Base-by-base conservation (phyloP, 2,113 vertebrate species). In the Microtus oregoni region DNA sequence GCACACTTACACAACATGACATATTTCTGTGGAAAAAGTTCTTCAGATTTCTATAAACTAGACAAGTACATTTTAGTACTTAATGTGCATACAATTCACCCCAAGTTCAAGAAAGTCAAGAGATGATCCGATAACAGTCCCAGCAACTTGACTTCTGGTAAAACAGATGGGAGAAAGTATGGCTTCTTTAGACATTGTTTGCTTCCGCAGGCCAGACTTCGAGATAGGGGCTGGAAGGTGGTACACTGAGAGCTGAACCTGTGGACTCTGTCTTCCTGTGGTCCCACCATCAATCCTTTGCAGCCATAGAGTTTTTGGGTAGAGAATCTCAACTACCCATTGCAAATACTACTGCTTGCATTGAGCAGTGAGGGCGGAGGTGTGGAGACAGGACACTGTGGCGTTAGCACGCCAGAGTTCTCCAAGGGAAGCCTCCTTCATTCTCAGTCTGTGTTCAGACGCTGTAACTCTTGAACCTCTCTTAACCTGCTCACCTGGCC, bases 11-110 rank as follows among this genome's bases (percentile, higher is more conserved):
- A 26, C 44, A 50, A 13, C 19, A 77, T 73, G 55, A 73, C 81
- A 32, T 72, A 41, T 70, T 68, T 96, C 78, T 47, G 35, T 89
- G 77, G 32, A 77, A 30, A 95, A 72, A 67, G 77, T 44, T 94
- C 58, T 86, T 38, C 5, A 72, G 55, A 41, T 88, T 78, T 61
- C 88, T 68, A 38, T 75, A 17, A 58, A 41, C 83, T 68, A 83
- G 63, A n/a, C 32, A 93, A 78, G 32, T 75, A 61, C 13, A 44
- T 72, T 58, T 78, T 90, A 65, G 50, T n/a, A 90, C 41, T 73
- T 50, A 77, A 61, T 89, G 55, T 14, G 19, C 44, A 20, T 14
- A 5, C 65, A 8, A 32, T 50, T 86, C 63, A 50, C 5, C 8
- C 30, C 22, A 9, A 68, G 63, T 67, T 9, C 30, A 58, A 47